Evolutionary conservation across 2,888 invertebrate genomes (phyloP), one percentile per base, ranked within the genome.

Genomic region (Watsonalla binaria): DNA sequence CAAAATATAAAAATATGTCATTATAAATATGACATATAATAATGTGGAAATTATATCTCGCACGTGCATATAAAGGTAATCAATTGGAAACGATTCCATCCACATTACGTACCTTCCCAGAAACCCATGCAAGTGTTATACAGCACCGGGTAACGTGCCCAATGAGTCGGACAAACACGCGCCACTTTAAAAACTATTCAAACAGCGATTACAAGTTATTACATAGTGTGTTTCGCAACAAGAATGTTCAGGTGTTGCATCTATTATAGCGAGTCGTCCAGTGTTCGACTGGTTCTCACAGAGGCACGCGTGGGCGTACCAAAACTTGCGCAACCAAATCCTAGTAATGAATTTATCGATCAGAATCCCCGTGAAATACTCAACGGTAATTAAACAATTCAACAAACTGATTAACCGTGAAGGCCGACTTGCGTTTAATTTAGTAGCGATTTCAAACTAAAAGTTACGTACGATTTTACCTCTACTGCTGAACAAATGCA

Each of bases 331-430:
- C 73, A 80, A 80, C 53, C 14, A 54, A 58, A 65, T 73, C 67
- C 69, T 71, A 42, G 37, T 49, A 49, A 62, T 65, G 52, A 61
- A 68, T 66, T 59, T 53, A 61, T 64, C 56, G 60, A 65, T 58
- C 66, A 61, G 59, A 70, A 75, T 69, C 71, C 72, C 70, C 68
- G 64, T 66, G 67, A 74, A 75, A 76, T 67, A 71, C 73, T 68
- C 72, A 76, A 76, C 61, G 77, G 73, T 83, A 82, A 84, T 84
- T 82, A 72, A 72, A 70, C 70, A 76, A 79, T 81, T 76, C 76
- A 78, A 74, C 71, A 62, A 69, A 76, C 79, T 80, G 85, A 86
- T 84, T 80, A 82, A 74, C 70, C 80, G 65, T 76, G 86, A 86
- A 86, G 86, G 86, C 61, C 76, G 62, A 59, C 59, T 57, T 66